These are phyloP conservation scores for Unio delphinus DNA, from an alignment of 2,888 invertebrate species.

Conservation along the genomic window DNA sequence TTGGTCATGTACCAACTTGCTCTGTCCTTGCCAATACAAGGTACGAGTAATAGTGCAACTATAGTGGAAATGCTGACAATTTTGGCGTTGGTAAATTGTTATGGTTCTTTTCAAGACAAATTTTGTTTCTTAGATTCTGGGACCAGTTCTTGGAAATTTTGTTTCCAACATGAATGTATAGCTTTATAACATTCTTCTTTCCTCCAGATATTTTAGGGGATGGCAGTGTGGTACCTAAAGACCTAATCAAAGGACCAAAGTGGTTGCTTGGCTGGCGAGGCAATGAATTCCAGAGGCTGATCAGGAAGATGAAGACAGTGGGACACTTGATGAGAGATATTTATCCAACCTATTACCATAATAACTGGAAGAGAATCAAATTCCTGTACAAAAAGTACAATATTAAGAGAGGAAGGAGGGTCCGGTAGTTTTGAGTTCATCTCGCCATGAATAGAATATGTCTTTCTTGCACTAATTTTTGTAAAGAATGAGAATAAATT, in stretches of 20 bases:
- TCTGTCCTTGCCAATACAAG: too few species aligned
- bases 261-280: conserved; percentile 93
- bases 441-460: too few species aligned
- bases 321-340: conserved; percentile 50
- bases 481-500: too few species aligned
- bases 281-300: conserved; percentile 78
- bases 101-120: too few species aligned
- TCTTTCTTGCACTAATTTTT: too few species aligned
- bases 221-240: conserved; percentile 86
- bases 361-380: conserved; percentile 57
- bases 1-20: too few species aligned
- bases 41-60: too few species aligned
- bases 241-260: conserved; percentile 84
- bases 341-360: conserved; percentile 57
- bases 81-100: too few species aligned
- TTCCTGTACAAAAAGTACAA: conserved; percentile 66
- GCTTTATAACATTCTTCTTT: neutral
- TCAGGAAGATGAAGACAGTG: conserved; percentile 53
- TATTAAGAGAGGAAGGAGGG: conserved; percentile 27
- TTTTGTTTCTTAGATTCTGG: too few species aligned
- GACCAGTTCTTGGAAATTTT: too few species aligned
- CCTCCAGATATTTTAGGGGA: conserved; percentile 86
- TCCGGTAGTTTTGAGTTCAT: too few species aligned
- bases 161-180: neutral
- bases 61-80: too few species aligned